Evolutionary conservation across 2,888 invertebrate genomes (phyloP).

Genomic region (Epinotia nisella): DNA sequence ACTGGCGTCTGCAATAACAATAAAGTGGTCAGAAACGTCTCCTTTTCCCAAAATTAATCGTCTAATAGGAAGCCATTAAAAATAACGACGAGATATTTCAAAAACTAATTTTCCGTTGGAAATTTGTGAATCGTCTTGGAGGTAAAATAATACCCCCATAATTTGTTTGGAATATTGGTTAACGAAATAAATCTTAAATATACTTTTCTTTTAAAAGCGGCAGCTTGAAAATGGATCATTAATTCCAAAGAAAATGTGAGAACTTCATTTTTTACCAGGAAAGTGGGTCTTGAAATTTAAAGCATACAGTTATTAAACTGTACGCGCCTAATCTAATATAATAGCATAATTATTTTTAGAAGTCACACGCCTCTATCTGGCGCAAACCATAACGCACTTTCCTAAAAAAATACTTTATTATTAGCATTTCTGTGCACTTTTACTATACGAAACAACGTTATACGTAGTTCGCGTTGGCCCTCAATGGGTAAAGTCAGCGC

Average conservation of each 20-base stretch:
- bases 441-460: background rate
- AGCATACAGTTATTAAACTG: no score
- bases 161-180: slow-evolving; percentile 9
- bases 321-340: no score
- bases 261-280: no score
- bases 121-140: background rate
- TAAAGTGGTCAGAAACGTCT: slow-evolving; percentile 35
- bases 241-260: background rate
- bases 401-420: background rate
- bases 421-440: background rate
- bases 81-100: slow-evolving; percentile 44
- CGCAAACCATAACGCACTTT: background rate
- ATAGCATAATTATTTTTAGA: no score
- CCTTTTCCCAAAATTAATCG: slow-evolving; percentile 40
- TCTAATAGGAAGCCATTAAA: slow-evolving; percentile 41
- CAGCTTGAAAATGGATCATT: background rate
- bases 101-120: slow-evolving; percentile 36
- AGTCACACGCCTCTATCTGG: no score
- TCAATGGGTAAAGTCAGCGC: background rate
- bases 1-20: slow-evolving; percentile 24
- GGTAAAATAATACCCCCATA: slow-evolving; percentile 9
- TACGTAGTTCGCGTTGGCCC: background rate
- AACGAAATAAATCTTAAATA: background rate
- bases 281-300: no score
- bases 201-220: background rate